Evolutionary conservation across 2,113 vertebrate genomes (phyloP).

Genomic region (Calyptomena viridis): DNA sequence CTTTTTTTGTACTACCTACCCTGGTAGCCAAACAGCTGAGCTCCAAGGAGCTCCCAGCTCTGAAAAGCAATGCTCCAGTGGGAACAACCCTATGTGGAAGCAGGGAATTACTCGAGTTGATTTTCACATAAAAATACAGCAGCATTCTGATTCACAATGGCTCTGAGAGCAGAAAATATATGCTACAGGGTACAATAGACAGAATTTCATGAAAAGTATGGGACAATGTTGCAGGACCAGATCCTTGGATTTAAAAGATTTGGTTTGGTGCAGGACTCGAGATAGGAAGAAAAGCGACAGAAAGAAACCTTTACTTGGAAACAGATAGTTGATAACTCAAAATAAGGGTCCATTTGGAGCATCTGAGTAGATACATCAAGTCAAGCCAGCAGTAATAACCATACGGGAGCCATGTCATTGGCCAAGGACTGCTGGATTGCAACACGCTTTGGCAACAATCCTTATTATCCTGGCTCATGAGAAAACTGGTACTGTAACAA

Average conservation of each 20-base stretch:
- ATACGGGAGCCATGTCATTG: not conserved
- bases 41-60: not conserved
- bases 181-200: not conserved
- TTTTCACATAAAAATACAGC: not conserved
- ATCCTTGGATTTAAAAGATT: not conserved
- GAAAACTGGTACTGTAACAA: not conserved
- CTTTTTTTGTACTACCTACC: not conserved
- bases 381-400: not conserved
- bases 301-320: not conserved
- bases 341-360: not conserved
- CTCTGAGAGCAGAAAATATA: not conserved
- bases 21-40: not conserved
- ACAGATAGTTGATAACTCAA: not conserved
- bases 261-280: not conserved
- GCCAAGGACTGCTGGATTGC: not conserved
- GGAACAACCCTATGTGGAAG: not conserved
- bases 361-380: not conserved
- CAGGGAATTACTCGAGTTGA: not conserved
- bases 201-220: not conserved
- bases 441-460: not conserved
- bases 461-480: not conserved
- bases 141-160: not conserved
- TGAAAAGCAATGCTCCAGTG: not conserved
- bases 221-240: not conserved
- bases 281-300: not conserved